These are phyloP conservation scores for Laupala kohalensis DNA, from an alignment of 1,140 invertebrate species.

Conservation along the genomic window DNA sequence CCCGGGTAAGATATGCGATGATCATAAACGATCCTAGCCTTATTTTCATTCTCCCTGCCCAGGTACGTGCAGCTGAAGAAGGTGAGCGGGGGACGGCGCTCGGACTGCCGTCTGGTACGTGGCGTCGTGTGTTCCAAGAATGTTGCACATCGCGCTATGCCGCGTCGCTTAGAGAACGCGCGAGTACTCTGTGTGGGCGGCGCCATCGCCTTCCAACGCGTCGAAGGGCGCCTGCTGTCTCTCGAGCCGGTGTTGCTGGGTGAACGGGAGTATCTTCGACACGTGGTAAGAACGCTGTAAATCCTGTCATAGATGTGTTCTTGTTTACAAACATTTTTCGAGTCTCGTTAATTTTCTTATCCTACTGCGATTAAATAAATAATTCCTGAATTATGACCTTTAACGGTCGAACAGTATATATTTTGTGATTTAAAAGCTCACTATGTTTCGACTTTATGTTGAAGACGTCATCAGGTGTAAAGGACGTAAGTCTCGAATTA, in stretches of 20 bases:
- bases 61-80: constrained; percentile 84
- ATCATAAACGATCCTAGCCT: no score
- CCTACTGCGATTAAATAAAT: no score
- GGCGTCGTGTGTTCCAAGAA: constrained; percentile 90
- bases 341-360: no score
- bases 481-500: no score
- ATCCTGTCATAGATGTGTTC: no score
- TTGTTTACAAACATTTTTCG: no score
- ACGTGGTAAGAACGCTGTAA: constrained; percentile 39
- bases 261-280: constrained; percentile 77
- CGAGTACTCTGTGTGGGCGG: constrained; percentile 75
- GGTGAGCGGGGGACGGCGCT: constrained; percentile 62
- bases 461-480: no score
- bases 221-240: constrained; percentile 79
- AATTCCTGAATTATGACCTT: no score
- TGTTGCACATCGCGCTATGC: constrained; percentile 82
- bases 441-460: no score
- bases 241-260: constrained; percentile 75
- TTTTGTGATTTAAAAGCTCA: no score
- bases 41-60: background rate
- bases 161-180: constrained; percentile 63
- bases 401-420: no score
- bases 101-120: constrained; percentile 64
- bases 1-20: no score
- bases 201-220: constrained; percentile 82